These are phyloP conservation scores for Drosophila monieri DNA, from an alignment of 2,888 invertebrate genomes.

Conservation along the genomic window DNA sequence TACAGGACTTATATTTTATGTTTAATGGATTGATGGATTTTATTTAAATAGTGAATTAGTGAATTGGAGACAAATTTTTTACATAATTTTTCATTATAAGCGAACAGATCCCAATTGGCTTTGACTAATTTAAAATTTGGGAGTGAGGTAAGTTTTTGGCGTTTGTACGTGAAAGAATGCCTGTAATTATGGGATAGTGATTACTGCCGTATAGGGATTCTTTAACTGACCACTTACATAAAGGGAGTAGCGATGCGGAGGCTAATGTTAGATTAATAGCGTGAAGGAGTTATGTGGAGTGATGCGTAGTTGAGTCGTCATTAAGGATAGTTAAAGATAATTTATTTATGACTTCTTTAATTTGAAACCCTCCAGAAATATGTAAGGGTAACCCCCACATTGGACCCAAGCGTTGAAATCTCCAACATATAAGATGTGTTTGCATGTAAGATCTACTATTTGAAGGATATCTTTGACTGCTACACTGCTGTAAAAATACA, in stretches of 20 bases:
- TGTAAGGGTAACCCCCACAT: conserved; percentile 13
- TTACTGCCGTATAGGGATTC: conserved; percentile 18
- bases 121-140: conserved; percentile 16
- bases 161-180: not conserved
- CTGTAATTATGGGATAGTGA: not conserved
- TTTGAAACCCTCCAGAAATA: conserved; percentile 8
- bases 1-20: conserved; percentile 3
- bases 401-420: conserved; percentile 28
- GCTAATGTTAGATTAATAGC: conserved; percentile 13
- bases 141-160: not conserved
- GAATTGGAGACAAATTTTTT: no score
- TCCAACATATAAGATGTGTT: conserved; percentile 22
- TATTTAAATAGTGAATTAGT: no score
- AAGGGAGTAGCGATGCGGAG: conserved; percentile 18
- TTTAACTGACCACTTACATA: conserved; percentile 13
- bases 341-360: conserved; percentile 18
- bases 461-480: conserved; percentile 11
- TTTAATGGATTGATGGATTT: no score
- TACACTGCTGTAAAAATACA: not conserved
- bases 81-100: no score
- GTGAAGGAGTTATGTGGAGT: conserved; percentile 29
- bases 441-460: conserved; percentile 10
- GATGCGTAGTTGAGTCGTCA: conserved; percentile 28
- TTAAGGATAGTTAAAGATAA: conserved; percentile 13
- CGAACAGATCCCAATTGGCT: conserved; percentile 21